A percentile compares a stretch with the other conserved stretches of the same genome.
phyloP scores from a whole-genome alignment of 1,140 invertebrate species.

The Gerris buenoi region DNA sequence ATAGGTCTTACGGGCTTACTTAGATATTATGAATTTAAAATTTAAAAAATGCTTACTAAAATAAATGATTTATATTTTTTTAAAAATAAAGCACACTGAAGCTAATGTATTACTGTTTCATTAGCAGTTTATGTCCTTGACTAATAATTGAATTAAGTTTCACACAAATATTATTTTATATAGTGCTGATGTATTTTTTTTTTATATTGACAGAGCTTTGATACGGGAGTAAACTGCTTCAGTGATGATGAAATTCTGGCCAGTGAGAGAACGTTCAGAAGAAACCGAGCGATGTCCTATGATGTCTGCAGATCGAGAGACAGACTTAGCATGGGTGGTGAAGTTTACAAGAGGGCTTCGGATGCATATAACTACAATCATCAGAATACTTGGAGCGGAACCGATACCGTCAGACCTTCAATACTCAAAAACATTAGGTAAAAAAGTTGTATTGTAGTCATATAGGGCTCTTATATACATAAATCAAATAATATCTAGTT shows the following conservation, averaged over 20 bases:
- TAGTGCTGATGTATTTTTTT: no score
- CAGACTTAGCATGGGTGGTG: conserved; percentile 29
- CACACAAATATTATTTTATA: no score
- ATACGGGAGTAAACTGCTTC: conserved; percentile 41
- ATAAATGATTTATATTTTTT: no score
- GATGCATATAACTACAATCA: conserved; percentile 34
- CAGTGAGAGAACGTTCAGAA: conserved; percentile 39
- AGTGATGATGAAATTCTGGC: conserved; percentile 49
- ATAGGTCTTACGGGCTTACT: no score
- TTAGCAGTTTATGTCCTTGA: no score
- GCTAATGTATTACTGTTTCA: no score
- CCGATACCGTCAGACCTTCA: conserved; percentile 39
- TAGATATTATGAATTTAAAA: no score
- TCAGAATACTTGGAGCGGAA: conserved; percentile 51
- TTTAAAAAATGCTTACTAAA: no score
- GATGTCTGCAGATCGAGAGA: conserved; percentile 22
- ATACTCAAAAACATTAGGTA: conserved; percentile 30
- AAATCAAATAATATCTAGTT: no score
- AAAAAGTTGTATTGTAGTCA: conserved; percentile 14
- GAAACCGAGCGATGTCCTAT: conserved; percentile 34
- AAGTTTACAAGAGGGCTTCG: conserved; percentile 28
- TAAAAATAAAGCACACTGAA: no score
- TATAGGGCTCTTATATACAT: conserved; percentile 22
- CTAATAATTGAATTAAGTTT: no score
- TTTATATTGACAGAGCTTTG: not conserved